Evolutionary conservation across 2,888 invertebrate species (phyloP).

Genomic region (Drosophila yooni): DNA sequence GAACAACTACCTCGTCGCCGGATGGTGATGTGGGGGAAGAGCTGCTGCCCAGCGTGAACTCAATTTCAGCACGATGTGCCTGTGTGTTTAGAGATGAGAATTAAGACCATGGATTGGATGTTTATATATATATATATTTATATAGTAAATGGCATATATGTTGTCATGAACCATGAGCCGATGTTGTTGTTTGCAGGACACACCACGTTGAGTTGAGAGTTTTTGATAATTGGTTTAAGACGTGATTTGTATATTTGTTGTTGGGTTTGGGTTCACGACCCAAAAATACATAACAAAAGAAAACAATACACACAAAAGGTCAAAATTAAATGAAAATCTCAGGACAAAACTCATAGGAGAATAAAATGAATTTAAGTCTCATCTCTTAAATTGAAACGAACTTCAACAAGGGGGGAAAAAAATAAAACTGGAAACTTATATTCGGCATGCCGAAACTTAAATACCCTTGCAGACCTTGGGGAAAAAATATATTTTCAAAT

Average conservation of each 20-base stretch:
- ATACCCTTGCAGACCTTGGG: not conserved
- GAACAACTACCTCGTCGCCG: conserved; percentile 90
- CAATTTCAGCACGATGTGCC: conserved; percentile 96
- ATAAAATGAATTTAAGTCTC: not conserved
- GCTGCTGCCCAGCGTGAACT: conserved; percentile 92
- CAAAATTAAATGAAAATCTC: conserved; percentile 30
- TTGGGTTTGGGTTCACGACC: conserved; percentile 16
- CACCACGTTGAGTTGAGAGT: conserved; percentile 33
- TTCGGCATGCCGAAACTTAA: not conserved
- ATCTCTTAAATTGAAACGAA: not conserved
- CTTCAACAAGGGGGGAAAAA: not conserved
- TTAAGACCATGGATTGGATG: conserved; percentile 58
- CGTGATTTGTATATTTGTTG: conserved; percentile 26
- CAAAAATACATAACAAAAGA: conserved; percentile 53
- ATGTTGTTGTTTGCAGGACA: conserved; percentile 48
- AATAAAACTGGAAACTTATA: not conserved
- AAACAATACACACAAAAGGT: conserved; percentile 38
- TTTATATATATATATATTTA: conserved; percentile 22
- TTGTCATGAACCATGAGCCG: conserved; percentile 70
- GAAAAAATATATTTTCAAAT: not conserved
- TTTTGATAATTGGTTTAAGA: conserved; percentile 35
- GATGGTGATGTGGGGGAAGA: conserved; percentile 83
- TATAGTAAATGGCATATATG: conserved; percentile 37
- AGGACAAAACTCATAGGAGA: not conserved
- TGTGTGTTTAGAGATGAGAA: conserved; percentile 81